Conservation (phyloP, 2,113 vertebrate species). For the Psettodes erumei region DNA sequence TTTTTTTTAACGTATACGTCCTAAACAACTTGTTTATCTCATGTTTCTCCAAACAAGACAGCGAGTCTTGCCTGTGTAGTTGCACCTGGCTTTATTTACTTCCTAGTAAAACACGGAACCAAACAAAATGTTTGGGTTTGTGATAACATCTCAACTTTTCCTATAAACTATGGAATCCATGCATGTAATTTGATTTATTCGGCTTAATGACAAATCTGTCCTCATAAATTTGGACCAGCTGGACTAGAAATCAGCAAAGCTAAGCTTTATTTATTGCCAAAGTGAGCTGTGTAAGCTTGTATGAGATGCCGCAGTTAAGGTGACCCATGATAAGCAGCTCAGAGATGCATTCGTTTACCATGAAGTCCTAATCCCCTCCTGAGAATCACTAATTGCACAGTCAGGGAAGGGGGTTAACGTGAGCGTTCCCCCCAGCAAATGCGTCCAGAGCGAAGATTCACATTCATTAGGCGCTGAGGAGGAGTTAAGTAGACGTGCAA, state of each 20-base stretch:
- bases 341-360: background rate
- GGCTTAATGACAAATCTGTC: background rate
- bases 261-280: background rate
- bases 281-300: background rate
- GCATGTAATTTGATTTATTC: background rate
- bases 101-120: background rate
- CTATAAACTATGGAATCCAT: background rate
- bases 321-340: background rate
- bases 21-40: background rate
- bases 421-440: background rate
- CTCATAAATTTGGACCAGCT: background rate
- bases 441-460: background rate
- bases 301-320: background rate
- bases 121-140: background rate
- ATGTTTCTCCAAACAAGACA: background rate
- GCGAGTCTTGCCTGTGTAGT: background rate
- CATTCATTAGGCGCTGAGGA: slow-evolving; percentile 34
- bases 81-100: background rate
- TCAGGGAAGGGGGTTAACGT: background rate
- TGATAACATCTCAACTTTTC: background rate
- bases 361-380: background rate
- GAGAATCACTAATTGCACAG: slow-evolving; percentile 25
- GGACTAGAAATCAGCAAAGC: background rate
- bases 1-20: background rate
- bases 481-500: slow-evolving; percentile 20